These are phyloP conservation scores for Synaphobranchus kaupii DNA, from an alignment of 2,797 vertebrate species.

Conservation along the genomic window DNA sequence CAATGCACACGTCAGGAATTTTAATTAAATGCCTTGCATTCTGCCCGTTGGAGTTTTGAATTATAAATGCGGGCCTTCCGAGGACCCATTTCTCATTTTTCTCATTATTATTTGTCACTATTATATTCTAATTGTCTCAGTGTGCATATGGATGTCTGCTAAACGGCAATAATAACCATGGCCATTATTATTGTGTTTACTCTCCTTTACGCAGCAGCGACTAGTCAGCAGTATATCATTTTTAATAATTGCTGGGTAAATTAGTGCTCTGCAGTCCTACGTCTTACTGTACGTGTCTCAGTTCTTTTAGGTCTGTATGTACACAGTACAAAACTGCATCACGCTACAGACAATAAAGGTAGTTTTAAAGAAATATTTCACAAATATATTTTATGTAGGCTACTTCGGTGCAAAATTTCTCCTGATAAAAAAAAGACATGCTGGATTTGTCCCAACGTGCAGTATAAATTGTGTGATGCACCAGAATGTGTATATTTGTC, in stretches of 20 bases:
- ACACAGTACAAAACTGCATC: not conserved
- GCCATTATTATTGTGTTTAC: not conserved
- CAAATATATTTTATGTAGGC: no score
- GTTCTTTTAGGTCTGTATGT: not conserved
- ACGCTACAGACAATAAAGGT: no score
- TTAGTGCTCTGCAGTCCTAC: not conserved
- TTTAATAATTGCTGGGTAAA: constrained; percentile 10
- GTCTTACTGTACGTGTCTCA: not conserved
- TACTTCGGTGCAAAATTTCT: not conserved
- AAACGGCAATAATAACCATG: not conserved
- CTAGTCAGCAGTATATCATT: constrained; percentile 5
- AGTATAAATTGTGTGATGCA: not conserved
- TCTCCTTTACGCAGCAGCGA: not conserved
- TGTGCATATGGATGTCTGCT: constrained; percentile 3
- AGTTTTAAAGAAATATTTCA: no score
- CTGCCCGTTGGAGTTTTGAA: constrained; percentile 15
- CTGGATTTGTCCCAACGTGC: not conserved
- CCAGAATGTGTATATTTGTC: not conserved
- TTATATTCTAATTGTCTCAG: constrained; percentile 9
- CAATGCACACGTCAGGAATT: constrained; percentile 21
- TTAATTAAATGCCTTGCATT: constrained; percentile 26
- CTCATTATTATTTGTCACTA: constrained; percentile 20
- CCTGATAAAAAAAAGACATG: not conserved
- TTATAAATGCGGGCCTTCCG: constrained; percentile 8
- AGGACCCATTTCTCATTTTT: not conserved